Evolutionary conservation across 92 coral and sea anemone genomes (phyloP).

Genomic region (Zoanthus sansibaricus): DNA sequence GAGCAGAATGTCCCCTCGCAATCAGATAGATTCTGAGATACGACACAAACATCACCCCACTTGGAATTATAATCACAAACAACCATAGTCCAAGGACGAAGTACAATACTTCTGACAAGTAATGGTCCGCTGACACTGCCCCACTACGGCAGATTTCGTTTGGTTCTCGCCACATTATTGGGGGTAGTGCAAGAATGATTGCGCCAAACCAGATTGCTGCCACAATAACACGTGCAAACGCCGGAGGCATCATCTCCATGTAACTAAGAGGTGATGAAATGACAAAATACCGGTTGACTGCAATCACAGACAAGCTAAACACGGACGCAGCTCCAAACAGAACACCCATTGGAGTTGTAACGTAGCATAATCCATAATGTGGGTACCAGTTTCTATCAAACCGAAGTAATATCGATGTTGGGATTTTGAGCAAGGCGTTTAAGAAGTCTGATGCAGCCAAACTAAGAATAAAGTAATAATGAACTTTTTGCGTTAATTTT

Average conservation of each 20-base stretch:
- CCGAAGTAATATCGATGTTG: slow-evolving; percentile 81
- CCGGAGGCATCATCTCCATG: slow-evolving; percentile 86
- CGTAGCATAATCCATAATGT: slow-evolving; percentile 83
- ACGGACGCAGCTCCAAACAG: slow-evolving; percentile 98
- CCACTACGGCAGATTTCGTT: slow-evolving; percentile 89
- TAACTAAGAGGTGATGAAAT: slow-evolving; percentile 90
- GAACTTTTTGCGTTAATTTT: slow-evolving; percentile 83
- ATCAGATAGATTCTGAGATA: slow-evolving; percentile 85
- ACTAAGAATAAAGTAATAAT: slow-evolving; percentile 90
- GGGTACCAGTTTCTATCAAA: slow-evolving; percentile 96
- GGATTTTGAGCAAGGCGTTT: slow-evolving; percentile 89
- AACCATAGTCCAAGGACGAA: slow-evolving; percentile 88
- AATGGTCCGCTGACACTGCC: slow-evolving; percentile 79
- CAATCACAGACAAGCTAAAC: slow-evolving; percentile 88
- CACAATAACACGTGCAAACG: slow-evolving; percentile 81
- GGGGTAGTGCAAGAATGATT: slow-evolving; percentile 84
- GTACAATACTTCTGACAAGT: slow-evolving; percentile 84
- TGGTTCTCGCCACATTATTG: slow-evolving; percentile 90
- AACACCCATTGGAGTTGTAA: slow-evolving; percentile 97
- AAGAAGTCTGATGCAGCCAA: slow-evolving; percentile 84
- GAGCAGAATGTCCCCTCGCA: slow-evolving; percentile 84
- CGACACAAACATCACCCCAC: slow-evolving; percentile 81
- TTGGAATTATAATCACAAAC: slow-evolving; percentile 89
- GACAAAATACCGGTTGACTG: slow-evolving; percentile 91
- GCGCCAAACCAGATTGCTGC: slow-evolving; percentile 88